Evolutionary conservation across 2,888 invertebrate species (phyloP).

Genomic region (Tetragonisca angustula): DNA sequence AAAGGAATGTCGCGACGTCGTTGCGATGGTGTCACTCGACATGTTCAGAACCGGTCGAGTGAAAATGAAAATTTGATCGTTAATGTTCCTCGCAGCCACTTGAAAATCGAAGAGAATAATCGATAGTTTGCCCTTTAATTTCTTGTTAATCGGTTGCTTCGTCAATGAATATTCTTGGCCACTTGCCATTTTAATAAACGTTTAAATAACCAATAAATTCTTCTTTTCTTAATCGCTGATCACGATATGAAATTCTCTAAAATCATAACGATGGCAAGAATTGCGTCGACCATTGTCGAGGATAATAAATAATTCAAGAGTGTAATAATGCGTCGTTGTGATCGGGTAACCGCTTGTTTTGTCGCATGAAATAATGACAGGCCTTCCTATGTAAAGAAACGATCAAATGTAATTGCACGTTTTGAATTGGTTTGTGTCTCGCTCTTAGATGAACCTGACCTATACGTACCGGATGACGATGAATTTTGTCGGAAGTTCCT

Average conservation of each 20-base stretch:
- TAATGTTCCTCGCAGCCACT: background rate
- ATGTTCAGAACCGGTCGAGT: conserved; percentile 33
- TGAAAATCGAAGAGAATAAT: background rate
- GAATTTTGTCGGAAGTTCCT: conserved; percentile 91
- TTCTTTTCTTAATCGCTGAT: background rate
- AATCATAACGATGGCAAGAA: background rate
- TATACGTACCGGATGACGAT: conserved; percentile 89
- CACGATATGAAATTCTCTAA: background rate
- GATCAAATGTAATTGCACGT: background rate
- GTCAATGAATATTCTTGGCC: no score
- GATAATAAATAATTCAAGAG: no score
- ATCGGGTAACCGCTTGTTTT: background rate
- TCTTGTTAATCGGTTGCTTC: background rate
- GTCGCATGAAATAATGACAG: background rate
- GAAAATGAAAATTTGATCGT: conserved; percentile 58
- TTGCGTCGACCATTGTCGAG: background rate
- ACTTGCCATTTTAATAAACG: no score
- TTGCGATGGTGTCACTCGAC: background rate
- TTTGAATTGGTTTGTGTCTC: background rate
- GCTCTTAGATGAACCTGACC: conserved; percentile 87
- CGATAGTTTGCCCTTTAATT: no score
- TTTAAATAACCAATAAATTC: background rate
- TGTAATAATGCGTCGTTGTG: background rate
- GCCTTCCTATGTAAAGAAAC: background rate
- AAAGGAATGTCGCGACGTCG: background rate